Conservation (phyloP, 35 echinoderm and acorn worm species). For the Stichopus chloronotus region DNA sequence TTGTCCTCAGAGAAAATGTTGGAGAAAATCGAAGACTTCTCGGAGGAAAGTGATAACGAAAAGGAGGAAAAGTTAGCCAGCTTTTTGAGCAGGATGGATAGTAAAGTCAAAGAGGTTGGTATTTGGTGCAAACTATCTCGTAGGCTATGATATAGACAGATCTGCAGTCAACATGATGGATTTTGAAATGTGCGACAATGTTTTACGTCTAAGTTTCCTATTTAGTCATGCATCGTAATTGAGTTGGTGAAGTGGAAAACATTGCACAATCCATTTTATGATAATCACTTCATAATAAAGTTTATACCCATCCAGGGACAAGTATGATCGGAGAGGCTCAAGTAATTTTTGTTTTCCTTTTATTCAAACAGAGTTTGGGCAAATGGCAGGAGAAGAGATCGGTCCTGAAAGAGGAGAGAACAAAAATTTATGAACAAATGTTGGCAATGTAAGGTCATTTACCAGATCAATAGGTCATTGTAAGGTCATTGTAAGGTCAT, state of each 20-base stretch:
- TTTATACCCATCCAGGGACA: no score
- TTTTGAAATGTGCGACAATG: no score
- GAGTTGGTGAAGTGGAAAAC: no score
- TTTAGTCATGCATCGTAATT: no score
- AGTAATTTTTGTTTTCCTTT: no score
- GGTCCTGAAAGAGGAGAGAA: conserved; percentile 81
- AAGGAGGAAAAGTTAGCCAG: conserved; percentile 70
- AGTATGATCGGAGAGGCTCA: no score
- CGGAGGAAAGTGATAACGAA: conserved; percentile 9
- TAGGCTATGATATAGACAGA: no score
- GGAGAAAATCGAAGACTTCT: conserved; percentile 69
- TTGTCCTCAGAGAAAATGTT: conserved; percentile 65
- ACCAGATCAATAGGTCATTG: not conserved
- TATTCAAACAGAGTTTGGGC: conserved; percentile 67
- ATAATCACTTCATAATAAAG: no score
- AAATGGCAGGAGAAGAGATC: conserved; percentile 83
- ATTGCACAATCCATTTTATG: no score
- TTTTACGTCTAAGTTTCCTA: no score
- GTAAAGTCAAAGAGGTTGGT: conserved; percentile 72
- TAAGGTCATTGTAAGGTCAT: no score
- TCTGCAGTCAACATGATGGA: no score
- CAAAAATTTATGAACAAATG: conserved; percentile 96
- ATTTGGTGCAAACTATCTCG: not conserved
- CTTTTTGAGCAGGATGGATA: conserved; percentile 91
- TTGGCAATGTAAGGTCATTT: conserved; percentile 82